Evolutionary conservation across 2,797 vertebrate genomes (phyloP).

Genomic region (Arremon brunneinucha): DNA sequence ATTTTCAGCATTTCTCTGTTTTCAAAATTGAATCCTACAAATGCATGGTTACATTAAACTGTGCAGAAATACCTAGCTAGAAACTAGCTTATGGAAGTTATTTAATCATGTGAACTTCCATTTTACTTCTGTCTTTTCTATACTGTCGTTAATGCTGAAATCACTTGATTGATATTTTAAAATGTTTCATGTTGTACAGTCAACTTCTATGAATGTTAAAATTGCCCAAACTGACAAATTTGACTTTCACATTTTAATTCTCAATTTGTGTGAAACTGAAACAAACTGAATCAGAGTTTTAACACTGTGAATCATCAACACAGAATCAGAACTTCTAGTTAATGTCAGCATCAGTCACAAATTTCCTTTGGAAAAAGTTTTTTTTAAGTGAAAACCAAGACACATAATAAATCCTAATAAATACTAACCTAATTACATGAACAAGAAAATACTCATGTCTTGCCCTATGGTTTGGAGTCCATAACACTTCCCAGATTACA

Average conservation of each 20-base stretch:
- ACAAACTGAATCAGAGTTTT: neutral
- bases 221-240: neutral
- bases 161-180: neutral
- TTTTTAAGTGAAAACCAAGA: neutral
- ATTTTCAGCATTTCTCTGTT: neutral
- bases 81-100: neutral
- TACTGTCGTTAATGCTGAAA: neutral
- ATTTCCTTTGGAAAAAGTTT: neutral
- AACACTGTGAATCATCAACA: neutral
- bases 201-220: neutral
- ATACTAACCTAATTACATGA: neutral
- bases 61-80: neutral
- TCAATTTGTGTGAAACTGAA: neutral
- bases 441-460: neutral
- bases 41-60: neutral
- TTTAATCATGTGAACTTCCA: neutral
- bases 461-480: neutral
- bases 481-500: neutral
- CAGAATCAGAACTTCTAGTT: neutral
- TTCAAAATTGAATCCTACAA: neutral
- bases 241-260: neutral
- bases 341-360: neutral
- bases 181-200: neutral
- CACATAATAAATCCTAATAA: neutral
- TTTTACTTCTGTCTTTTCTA: neutral